Base-by-base conservation (phyloP, 1,140 invertebrate genomes). In the Atopsyche davidsoni region DNA sequence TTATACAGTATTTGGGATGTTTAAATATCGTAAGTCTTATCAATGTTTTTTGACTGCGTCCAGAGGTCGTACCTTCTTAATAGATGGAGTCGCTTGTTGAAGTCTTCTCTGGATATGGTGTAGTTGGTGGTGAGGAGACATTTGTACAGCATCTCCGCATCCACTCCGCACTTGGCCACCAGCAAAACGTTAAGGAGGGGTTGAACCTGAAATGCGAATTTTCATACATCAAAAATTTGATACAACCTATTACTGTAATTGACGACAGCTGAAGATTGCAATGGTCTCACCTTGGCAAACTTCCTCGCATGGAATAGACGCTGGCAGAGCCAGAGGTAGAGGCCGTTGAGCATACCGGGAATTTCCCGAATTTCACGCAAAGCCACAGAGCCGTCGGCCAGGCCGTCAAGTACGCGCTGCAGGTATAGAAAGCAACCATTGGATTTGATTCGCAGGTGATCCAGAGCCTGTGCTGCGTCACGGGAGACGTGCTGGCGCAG, bases 251-350 rank as follows among this genome's bases (percentile, higher is more conserved):
- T n/a, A n/a, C 28, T 9, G 28, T 10, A 31, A 31, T 31, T 31
- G 10, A 31, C n/a, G 10, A 31, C 28, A 31, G 28, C 28, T 31
- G n/a, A n/a, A n/a, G n/a, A n/a, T n/a, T n/a, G n/a, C n/a, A n/a
- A n/a, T n/a, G n/a, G n/a, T 16, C 31, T 1, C 11, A 93, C 88
- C 73, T 93, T 92, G 44, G 82, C 79, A 62, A 92, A 93, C 61
- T 92, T 84, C 64, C 92, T 86, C 50, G 88, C 80, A 51, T 87
- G 89, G 65, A 96, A 95, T 10, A 96, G 75, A 46, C 92, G 77
- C 64, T 97, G 93, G 64, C 92, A 94, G 46, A 96, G 77, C 89
- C 93, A 96, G 50, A 97, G 72, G 66, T 96, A 98, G 1, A 98
- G 73, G 0, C 94, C 94, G 64, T 96, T 96, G 2, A 97, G 69